Base-by-base conservation (phyloP, 2,113 vertebrate species). In the Menidia beryllina region DNA sequence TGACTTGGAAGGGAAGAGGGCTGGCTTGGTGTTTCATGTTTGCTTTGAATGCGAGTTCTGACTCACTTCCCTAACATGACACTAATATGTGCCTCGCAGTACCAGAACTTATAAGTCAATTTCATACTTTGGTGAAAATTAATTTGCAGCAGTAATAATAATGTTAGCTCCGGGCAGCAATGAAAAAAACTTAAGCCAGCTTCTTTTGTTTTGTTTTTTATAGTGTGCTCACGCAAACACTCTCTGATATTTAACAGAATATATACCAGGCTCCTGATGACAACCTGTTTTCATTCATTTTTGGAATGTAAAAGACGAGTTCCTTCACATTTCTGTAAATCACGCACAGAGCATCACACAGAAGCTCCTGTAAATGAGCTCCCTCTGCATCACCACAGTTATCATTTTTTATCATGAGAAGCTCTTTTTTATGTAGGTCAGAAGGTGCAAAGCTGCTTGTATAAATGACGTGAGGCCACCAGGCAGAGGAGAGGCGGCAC, bases 351-450 rank as follows among this genome's bases (percentile, higher is more conserved):
- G 11, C 41, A 43, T 72, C 52, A 55, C n/a, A 48, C 59, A 20
- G 24, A 39, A 24, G 55, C 39, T 64, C 0, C 43, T 20, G 45
- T 27, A 52, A 62, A 54, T 20, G 30, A 30, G 15, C 47, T 8
- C 48, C 53, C 8, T 72, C 14, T 65, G 66, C 61, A 60, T 62
- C 77, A 45, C 27, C 34, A 3, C 21, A 9, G 34, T 68, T 62
- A 55, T 34, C 75, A 69, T 67, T 50, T 53, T 11, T 63, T 39
- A 69, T 72, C 25, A 58, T 3, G 47, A 58, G 56, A 65, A 20
- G 69, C 43, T 83, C 12, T 1, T 50, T 51, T 64, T 84, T 67
- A 77, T 86, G 52, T 87, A 80, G 72, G 84, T 88, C 83, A 80
- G 51, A 79, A 87, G 70, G 67, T 77, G 78, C 73, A 80, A 68